Base-by-base conservation (phyloP, 1,140 invertebrate genomes). In the Drosophila ficusphila region DNA sequence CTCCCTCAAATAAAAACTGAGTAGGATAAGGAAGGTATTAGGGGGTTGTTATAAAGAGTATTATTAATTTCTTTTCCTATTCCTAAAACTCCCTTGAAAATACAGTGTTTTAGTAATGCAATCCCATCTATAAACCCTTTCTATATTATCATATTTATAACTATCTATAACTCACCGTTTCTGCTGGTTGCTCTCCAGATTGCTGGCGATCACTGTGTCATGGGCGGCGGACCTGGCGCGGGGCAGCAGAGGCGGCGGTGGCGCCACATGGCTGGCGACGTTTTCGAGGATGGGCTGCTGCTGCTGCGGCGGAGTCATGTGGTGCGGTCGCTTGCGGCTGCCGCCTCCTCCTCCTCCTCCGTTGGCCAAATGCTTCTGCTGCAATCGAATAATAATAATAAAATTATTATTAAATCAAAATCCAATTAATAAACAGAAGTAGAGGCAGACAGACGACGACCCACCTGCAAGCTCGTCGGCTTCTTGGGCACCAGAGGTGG, bases 181-280 rank as follows among this genome's bases (percentile, higher is more conserved):
- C 73, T 81, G 82, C 77, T 86, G 81, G 72, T 86, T 86, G 42
- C 82, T 86, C 69, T 86, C 81, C 76, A 86, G 71, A 72, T 89
- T 88, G 57, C 46, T 88, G 49, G 78, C 74, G 18, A 82, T 78
- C 58, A 88, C 61, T 42, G 67, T 88, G 82, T 88, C 82, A 62
- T 85, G 78, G 78, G 77, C 42, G 64, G 76, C 8, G 56, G 31
- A 27, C 21, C 60, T 46, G 36, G 71, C 76, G 27, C 68, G 76
- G 21, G 76, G 76, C 79, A 79, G 7, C 11, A 73, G 54, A 19
- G 65, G 89, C 39, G 79, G 81, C 29, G 71, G 41, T 39, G 53
- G 44, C 52, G 73, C 64, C 39, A 39, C 54, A 27, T 34, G n/a
- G 12, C 25, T 31, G 47, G 53, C 39, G 9, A 58, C 36, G 39